Evolutionary conservation across 2,113 vertebrate genomes (phyloP).

Genomic region (Cyprinodon variegatus): DNA sequence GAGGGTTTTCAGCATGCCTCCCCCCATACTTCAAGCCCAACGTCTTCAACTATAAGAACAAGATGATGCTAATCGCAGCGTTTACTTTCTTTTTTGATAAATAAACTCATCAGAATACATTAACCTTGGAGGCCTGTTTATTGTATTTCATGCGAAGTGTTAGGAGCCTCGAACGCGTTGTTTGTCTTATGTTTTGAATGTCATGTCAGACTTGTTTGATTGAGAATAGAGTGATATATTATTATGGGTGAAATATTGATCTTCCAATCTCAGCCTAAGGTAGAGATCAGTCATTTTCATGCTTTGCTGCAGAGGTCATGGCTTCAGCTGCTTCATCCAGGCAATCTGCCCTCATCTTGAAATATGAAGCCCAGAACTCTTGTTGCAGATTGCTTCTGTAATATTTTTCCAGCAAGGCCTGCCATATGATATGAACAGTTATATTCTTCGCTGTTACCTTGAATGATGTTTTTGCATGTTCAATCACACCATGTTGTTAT

Average conservation of each 20-base stretch:
- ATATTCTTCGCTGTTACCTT: constrained; percentile 16
- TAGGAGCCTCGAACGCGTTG: constrained; percentile 6
- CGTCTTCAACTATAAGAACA: constrained; percentile 1
- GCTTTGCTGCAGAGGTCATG: constrained; percentile 32
- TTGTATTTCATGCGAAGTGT: constrained; percentile 21
- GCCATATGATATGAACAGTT: neutral
- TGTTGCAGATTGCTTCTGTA: constrained; percentile 5
- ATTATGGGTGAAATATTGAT: constrained; percentile 63
- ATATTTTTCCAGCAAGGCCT: constrained; percentile 7
- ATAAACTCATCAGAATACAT: neutral
- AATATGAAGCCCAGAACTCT: constrained; percentile 42
- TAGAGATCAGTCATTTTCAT: constrained; percentile 59
- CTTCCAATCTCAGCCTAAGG: constrained; percentile 12
- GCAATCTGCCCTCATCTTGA: constrained; percentile 4
- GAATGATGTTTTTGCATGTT: neutral
- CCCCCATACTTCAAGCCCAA: constrained; percentile 3
- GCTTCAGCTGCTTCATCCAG: constrained; percentile 23
- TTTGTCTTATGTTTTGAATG: constrained; percentile 48
- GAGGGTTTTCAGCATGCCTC: constrained; percentile 56
- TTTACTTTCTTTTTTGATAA: constrained; percentile 6
- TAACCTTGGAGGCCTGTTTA: constrained; percentile 9
- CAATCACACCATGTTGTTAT: neutral
- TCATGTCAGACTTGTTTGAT: constrained; percentile 11
- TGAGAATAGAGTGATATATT: constrained; percentile 39
- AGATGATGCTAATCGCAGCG: neutral